phyloP scores from a whole-genome alignment of 2,888 invertebrate genomes.

The Microplitis manilae region DNA sequence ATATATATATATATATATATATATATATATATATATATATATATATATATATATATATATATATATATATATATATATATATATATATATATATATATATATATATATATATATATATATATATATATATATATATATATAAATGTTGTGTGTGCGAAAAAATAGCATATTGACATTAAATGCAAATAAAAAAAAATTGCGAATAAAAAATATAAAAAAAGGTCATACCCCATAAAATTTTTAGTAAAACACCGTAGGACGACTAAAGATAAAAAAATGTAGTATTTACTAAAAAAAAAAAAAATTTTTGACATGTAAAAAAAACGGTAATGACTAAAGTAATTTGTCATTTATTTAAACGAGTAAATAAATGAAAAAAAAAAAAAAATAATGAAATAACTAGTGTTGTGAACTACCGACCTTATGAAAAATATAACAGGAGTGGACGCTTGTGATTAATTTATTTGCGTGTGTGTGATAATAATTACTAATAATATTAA shows the following conservation, averaged over 20 bases:
- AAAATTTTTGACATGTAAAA: neutral
- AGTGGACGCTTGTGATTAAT: conserved; percentile 3
- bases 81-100: too few species aligned
- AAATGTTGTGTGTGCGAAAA: neutral
- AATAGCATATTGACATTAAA: neutral
- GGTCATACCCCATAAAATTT: conserved; percentile 16
- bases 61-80: too few species aligned
- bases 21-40: too few species aligned
- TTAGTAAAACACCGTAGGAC: conserved; percentile 22
- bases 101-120: too few species aligned
- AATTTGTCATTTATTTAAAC: neutral
- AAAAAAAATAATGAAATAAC: conserved; percentile 21
- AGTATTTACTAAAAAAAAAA: conserved; percentile 5
- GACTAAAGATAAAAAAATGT: conserved; percentile 18
- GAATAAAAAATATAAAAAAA: neutral
- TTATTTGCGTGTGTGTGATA: conserved; percentile 25
- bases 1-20: too few species aligned
- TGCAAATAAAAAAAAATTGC: neutral
- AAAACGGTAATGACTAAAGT: conserved; percentile 7
- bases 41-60: too few species aligned
- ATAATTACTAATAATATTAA: conserved; percentile 5
- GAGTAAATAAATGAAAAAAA: conserved; percentile 20
- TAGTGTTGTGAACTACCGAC: conserved; percentile 32
- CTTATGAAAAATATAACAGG: neutral
- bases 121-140: too few species aligned